These are phyloP conservation scores for Lycodopsis pacificus DNA, from an alignment of 2,797 vertebrate genomes.

Conservation along the genomic window DNA sequence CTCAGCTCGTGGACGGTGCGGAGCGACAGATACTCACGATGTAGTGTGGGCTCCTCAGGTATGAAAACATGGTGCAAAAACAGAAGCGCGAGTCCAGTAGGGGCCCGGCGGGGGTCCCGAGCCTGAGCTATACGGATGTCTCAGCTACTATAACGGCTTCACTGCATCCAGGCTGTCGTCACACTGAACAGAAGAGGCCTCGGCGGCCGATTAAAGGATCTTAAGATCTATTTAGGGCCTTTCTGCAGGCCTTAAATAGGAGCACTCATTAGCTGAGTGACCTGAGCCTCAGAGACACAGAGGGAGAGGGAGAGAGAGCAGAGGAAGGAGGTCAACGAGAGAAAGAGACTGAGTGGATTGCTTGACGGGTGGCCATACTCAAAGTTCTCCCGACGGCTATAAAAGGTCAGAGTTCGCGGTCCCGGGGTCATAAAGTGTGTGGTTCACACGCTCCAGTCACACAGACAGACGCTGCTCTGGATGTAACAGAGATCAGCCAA, in stretches of 20 bases:
- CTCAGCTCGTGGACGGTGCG: neutral
- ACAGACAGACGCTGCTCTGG: constrained; percentile 27
- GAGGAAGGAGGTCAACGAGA: constrained; percentile 31
- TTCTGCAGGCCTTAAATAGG: constrained; percentile 77
- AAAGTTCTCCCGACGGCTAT: constrained; percentile 32
- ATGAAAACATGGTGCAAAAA: constrained; percentile 77
- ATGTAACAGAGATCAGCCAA: neutral
- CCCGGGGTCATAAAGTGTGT: constrained; percentile 44
- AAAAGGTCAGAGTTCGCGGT: constrained; percentile 53
- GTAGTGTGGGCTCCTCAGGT: constrained; percentile 75
- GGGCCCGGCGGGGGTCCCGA: constrained; percentile 9
- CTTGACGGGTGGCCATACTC: constrained; percentile 52
- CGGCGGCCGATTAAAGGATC: constrained; percentile 72
- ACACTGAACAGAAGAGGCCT: constrained; percentile 54
- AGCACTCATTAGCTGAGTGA: constrained; percentile 78
- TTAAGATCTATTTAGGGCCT: constrained; percentile 79
- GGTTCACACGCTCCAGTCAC: constrained; percentile 70
- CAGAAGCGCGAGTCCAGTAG: neutral
- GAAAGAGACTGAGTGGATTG: constrained; percentile 26
- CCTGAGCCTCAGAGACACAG: constrained; percentile 49
- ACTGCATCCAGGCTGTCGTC: constrained; percentile 36
- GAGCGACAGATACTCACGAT: constrained; percentile 70
- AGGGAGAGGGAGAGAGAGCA: constrained; percentile 32
- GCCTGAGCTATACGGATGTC: constrained; percentile 8
- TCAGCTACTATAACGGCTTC: constrained; percentile 23